Evolutionary conservation across 1,140 invertebrate species (phyloP).

Genomic region (Scaptomyza montana): DNA sequence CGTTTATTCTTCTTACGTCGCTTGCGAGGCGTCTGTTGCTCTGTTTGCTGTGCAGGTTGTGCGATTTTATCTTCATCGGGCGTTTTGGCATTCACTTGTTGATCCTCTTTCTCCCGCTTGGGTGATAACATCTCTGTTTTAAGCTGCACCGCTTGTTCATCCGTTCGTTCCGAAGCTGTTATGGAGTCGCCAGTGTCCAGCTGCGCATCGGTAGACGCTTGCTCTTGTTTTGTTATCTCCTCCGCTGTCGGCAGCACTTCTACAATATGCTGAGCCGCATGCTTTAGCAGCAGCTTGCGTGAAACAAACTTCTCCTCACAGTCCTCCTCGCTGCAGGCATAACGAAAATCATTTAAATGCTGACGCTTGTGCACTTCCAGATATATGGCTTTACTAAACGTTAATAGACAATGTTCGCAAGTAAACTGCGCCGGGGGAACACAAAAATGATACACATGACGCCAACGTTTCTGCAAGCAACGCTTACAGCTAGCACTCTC

Average conservation of each 20-base stretch:
- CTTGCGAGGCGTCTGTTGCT: constrained; percentile 38
- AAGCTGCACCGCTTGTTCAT: not conserved
- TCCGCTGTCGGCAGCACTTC: constrained; percentile 7
- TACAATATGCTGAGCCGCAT: constrained; percentile 85
- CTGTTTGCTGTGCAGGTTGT: constrained; percentile 31
- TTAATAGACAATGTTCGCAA: constrained; percentile 91
- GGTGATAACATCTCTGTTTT: not conserved
- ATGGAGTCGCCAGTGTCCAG: not conserved
- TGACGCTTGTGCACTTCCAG: constrained; percentile 92
- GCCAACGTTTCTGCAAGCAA: constrained; percentile 94
- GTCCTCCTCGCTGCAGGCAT: constrained; percentile 87
- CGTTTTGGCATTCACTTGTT: constrained; percentile 50
- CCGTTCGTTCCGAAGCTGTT: not conserved
- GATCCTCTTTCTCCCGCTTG: constrained; percentile 13
- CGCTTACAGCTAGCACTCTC: constrained; percentile 93
- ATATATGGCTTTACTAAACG: constrained; percentile 90
- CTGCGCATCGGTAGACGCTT: not conserved
- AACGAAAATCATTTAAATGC: constrained; percentile 89
- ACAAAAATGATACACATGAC: constrained; percentile 95
- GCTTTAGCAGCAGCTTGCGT: constrained; percentile 89
- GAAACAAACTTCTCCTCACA: constrained; percentile 92
- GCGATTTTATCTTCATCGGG: constrained; percentile 58
- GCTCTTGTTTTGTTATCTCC: not conserved
- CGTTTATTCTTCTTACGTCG: constrained; percentile 86
- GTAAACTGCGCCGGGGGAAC: constrained; percentile 89